Base-by-base conservation (phyloP, 1,140 invertebrate species). In the Sycophila sp. region DNA sequence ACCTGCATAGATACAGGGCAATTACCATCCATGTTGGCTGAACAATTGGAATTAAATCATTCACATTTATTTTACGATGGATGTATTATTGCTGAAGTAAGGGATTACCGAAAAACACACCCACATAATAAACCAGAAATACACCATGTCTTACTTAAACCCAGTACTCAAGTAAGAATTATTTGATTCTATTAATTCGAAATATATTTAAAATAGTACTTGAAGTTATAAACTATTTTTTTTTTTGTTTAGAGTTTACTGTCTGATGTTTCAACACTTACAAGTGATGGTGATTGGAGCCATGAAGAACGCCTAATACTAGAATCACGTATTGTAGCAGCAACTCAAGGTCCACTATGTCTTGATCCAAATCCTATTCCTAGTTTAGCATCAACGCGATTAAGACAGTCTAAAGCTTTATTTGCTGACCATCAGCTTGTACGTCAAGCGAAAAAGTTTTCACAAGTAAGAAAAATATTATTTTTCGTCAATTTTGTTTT, bases 41-140 rank as follows among this genome's bases (percentile, higher is more conserved):
- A 97, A 83, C 85, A 96, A 64, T 83, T 97, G 49, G 94, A 95
- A 80, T 89, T 91, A 63, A 91, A 92, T 76, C 91, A 93, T 75
- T 91, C 92, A 22, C 91, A 92, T 82, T 88, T 97, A 22, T 98
- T 96, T 86, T 96, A 97, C 80, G 93, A 91, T 74, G 96, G 96
- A 30, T 97, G 95, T 87, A 93, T 98, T 51, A 94, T 98, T 78
- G 93, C 92, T 72, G 94, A 98, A 89, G 90, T 98, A 72, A 89
- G 95, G 78, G 95, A 98, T 86, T 95, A 94, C 81, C 89, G 95
- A 74, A 92, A 94, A 83, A 88, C 90, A 70, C 91, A 91, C 85
- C 90, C 90, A 73, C 87, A 89, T 77, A 87, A 83, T 75, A 92
- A 89, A 83, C 92, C 91, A 86, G 91, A 93, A 87, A 90, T 91